Evolutionary conservation across 2,113 vertebrate species (phyloP), one percentile per base, ranked within the genome.

Genomic region (Galbula dea): DNA sequence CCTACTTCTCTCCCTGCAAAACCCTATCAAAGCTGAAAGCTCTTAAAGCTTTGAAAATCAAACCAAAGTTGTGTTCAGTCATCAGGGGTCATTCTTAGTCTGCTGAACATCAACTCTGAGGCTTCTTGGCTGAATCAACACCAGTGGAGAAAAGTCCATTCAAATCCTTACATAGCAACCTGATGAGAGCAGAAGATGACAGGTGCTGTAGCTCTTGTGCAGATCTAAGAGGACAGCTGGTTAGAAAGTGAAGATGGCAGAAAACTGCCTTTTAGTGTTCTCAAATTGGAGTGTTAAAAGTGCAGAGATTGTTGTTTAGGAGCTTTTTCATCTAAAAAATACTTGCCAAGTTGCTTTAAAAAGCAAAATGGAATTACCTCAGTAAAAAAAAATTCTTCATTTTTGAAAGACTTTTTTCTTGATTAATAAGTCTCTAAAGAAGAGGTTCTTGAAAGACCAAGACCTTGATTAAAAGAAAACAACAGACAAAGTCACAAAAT

Each of bases 141-240:
- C 52, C 21, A 16, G 1, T 57, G 73, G 43, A n/a, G 77, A 89
- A 77, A 63, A 89, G 59, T 36, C 65, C 18, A 13, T 79, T 59
- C 62, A 66, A 73, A 85, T 73, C 59, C 59, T 77, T 63, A n/a
- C 94, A 91, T 93, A 89, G 75, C 68, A 80, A n/a, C 51, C 51
- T 62, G 48, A 37, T 95, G 85, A 93, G 67, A 89, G 91, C 79
- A 86, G 82, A 77, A 55, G 29, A 91, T 77, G 90, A 73, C 93
- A 94, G 93, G 74, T 91, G 94, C 82, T 66, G 0, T 79, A 91
- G 83, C 14, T 78, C 34, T 14, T 72, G 61, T 74, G 58, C 49
- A 83, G 63, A 80, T 88, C 76, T 93, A 69, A 66, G 76, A 46
- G 32, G 91, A 74, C 94, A 95, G 92, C 90, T 96, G 95, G 59